These are phyloP conservation scores for Coenonympha arcania DNA, from an alignment of 2,888 invertebrate genomes.

Conservation along the genomic window DNA sequence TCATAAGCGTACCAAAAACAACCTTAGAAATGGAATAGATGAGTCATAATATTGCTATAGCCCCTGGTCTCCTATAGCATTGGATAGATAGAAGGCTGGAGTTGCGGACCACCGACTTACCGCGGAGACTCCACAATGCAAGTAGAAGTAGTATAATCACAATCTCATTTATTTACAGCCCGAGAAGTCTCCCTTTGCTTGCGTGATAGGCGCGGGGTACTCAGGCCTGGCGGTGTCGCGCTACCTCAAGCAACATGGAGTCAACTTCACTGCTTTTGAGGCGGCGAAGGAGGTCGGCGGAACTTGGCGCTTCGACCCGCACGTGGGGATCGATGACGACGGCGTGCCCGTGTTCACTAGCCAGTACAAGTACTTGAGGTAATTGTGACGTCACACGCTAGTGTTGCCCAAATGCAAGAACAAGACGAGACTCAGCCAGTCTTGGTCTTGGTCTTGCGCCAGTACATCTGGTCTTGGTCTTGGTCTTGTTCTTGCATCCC, in stretches of 20 bases:
- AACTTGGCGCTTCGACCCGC: constrained; percentile 84
- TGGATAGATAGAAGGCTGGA: no score
- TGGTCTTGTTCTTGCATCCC: no score
- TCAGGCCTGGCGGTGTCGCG: constrained; percentile 79
- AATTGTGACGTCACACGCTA: not conserved
- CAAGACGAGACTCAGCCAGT: no score
- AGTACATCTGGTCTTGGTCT: no score
- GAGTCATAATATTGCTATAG: no score
- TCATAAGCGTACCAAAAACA: no score
- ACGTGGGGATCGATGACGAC: constrained; percentile 76
- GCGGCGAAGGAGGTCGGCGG: constrained; percentile 80
- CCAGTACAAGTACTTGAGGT: constrained; percentile 83
- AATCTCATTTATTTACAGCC: constrained; percentile 15
- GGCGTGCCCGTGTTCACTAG: constrained; percentile 82
- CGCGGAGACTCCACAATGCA: no score
- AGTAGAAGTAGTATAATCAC: not conserved
- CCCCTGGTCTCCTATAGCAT: no score
- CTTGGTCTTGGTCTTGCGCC: no score
- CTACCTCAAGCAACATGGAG: constrained; percentile 70
- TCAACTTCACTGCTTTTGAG: constrained; percentile 78
- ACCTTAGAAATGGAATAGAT: no score
- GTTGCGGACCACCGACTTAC: no score
- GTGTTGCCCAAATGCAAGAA: no score
- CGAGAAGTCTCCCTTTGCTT: constrained; percentile 33
- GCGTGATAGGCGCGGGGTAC: constrained; percentile 84